phyloP scores from a whole-genome alignment of 2,888 invertebrate species.

The Drosophila nr. fundita region DNA sequence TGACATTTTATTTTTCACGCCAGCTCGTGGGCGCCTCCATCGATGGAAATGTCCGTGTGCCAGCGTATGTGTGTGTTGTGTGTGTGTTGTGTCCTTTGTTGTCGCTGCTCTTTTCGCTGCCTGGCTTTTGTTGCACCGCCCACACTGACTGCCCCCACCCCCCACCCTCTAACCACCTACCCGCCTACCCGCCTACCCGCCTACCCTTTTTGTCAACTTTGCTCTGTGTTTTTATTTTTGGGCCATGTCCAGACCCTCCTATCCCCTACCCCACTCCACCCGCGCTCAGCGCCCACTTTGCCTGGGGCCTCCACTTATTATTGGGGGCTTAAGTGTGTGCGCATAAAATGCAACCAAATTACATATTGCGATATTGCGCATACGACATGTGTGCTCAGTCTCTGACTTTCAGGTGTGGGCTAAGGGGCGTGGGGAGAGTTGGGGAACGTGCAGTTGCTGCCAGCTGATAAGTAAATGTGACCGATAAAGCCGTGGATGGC shows the following conservation, averaged over 20 bases:
- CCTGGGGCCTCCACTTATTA: conserved; percentile 33
- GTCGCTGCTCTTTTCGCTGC: conserved; percentile 57
- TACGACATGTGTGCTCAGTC: conserved; percentile 56
- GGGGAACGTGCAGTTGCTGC: neutral
- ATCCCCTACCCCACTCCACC: neutral
- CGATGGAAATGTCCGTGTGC: conserved; percentile 34
- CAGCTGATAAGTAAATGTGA: conserved; percentile 13
- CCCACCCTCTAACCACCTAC: neutral
- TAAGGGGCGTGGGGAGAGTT: neutral
- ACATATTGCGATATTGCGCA: conserved; percentile 65
- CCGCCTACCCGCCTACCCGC: neutral
- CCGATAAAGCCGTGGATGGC: conserved; percentile 3
- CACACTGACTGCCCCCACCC: conserved; percentile 3
- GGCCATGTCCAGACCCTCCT: conserved; percentile 13
- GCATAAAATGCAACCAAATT: conserved; percentile 57
- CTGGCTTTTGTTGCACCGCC: conserved; percentile 56
- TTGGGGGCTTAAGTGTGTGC: conserved; percentile 54
- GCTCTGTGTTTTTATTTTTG: conserved; percentile 32
- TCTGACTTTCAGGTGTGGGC: neutral
- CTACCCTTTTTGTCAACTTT: conserved; percentile 10
- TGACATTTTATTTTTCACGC: conserved; percentile 79
- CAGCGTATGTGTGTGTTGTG: conserved; percentile 12
- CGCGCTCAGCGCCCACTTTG: neutral
- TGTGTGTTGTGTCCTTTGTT: conserved; percentile 45
- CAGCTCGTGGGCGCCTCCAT: conserved; percentile 56